phyloP scores from a whole-genome alignment of 2,888 invertebrate species.

The Hyppa rectilinea region DNA sequence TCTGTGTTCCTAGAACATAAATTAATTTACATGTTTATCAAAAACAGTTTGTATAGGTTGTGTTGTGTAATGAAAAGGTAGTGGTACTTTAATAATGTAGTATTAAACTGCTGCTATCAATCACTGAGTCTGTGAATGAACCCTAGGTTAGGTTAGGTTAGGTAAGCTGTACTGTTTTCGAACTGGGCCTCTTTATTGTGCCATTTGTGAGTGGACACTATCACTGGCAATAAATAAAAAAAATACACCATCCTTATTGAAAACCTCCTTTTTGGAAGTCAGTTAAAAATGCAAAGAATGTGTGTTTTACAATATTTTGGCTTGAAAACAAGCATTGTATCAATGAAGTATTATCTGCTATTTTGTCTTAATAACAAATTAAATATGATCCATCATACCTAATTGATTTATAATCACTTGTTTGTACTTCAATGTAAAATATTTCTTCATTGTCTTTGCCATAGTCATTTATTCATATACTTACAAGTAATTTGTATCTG shows the following conservation, averaged over 20 bases:
- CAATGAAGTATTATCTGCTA: background rate
- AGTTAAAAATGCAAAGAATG: background rate
- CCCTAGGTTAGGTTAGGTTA: no score
- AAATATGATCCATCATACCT: background rate
- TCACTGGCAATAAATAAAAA: background rate
- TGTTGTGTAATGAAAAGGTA: conserved; percentile 37
- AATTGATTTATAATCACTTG: background rate
- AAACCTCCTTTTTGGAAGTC: no score
- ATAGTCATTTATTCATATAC: no score
- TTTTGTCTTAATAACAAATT: background rate
- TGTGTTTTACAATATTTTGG: background rate
- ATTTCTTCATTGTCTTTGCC: no score
- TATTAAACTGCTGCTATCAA: conserved; percentile 32
- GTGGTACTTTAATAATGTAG: conserved; percentile 19
- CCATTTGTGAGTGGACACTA: no score
- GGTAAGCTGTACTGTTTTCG: no score
- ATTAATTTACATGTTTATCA: conserved; percentile 8
- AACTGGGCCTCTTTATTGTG: no score
- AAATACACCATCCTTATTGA: no score
- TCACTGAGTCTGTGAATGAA: conserved; percentile 7
- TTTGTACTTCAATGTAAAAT: background rate
- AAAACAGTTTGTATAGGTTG: conserved; percentile 27
- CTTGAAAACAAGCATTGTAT: background rate
- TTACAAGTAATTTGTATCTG: no score
- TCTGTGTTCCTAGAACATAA: conserved; percentile 13